phyloP scores from a whole-genome alignment of 2,888 invertebrate species.

The Drosophila quinaria region DNA sequence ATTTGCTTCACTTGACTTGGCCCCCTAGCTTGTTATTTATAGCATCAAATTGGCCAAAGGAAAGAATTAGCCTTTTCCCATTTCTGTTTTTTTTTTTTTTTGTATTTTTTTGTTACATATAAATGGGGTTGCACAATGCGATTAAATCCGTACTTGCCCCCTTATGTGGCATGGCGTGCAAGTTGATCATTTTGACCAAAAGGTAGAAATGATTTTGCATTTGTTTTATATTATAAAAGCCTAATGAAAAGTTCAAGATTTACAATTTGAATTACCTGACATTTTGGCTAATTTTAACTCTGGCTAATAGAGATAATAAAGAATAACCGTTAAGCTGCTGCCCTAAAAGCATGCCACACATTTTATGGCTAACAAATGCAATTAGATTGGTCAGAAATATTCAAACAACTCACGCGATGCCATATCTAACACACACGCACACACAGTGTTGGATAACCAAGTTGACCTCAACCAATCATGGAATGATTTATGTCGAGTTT shows the following conservation, averaged over 20 bases:
- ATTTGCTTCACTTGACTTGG: constrained; percentile 66
- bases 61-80: constrained; percentile 43
- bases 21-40: constrained; percentile 48
- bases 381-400: constrained; percentile 22
- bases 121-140: constrained; percentile 28
- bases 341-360: constrained; percentile 33
- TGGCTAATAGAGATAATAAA: constrained; percentile 48
- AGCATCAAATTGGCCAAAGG: constrained; percentile 41
- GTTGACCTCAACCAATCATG: not conserved
- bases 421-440: constrained; percentile 14
- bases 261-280: constrained; percentile 73
- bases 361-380: constrained; percentile 27
- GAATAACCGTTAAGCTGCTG: constrained; percentile 17
- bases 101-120: not conserved
- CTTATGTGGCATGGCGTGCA: constrained; percentile 51
- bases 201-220: constrained; percentile 50
- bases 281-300: constrained; percentile 59
- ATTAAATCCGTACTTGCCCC: constrained; percentile 6
- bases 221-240: constrained; percentile 34
- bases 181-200: constrained; percentile 45
- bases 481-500: not conserved
- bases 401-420: constrained; percentile 43
- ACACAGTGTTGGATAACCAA: constrained; percentile 1
- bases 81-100: constrained; percentile 8
- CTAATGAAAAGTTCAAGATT: constrained; percentile 71